These are phyloP conservation scores for Sylvilagus floridanus DNA, from an alignment of 2,797 vertebrate species.

Conservation along the genomic window DNA sequence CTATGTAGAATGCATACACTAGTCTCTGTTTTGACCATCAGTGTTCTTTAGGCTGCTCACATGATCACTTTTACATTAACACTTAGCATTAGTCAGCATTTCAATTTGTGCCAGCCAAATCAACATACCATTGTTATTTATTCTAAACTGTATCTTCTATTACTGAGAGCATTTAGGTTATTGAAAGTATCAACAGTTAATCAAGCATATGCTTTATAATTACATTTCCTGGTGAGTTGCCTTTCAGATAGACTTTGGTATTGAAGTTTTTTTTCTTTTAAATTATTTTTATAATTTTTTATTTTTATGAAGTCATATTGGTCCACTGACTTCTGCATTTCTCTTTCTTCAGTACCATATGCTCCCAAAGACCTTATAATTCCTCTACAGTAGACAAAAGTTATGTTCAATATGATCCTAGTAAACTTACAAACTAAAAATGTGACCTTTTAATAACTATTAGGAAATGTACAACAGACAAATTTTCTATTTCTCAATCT, in stretches of 20 bases:
- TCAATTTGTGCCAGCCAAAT: neutral
- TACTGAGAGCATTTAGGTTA: neutral
- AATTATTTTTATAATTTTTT: neutral
- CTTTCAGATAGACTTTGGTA: neutral
- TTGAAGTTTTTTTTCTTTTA: neutral
- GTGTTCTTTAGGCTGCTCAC: neutral
- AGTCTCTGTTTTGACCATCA: neutral
- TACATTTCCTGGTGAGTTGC: neutral
- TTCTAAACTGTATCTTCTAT: neutral
- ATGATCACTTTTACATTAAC: neutral
- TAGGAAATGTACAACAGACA: neutral
- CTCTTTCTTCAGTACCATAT: neutral
- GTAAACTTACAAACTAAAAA: neutral
- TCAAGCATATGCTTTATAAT: neutral
- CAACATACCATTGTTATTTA: neutral
- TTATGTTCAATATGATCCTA: neutral
- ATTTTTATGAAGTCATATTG: neutral
- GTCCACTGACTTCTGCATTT: neutral
- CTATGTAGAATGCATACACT: neutral
- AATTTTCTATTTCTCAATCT: neutral
- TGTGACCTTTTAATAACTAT: neutral
- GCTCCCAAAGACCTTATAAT: neutral
- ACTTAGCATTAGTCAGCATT: neutral
- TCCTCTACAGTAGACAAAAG: neutral
- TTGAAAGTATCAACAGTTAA: neutral